These are phyloP conservation scores for Apis dorsata DNA, from an alignment of 1,140 invertebrate species.

Conservation along the genomic window DNA sequence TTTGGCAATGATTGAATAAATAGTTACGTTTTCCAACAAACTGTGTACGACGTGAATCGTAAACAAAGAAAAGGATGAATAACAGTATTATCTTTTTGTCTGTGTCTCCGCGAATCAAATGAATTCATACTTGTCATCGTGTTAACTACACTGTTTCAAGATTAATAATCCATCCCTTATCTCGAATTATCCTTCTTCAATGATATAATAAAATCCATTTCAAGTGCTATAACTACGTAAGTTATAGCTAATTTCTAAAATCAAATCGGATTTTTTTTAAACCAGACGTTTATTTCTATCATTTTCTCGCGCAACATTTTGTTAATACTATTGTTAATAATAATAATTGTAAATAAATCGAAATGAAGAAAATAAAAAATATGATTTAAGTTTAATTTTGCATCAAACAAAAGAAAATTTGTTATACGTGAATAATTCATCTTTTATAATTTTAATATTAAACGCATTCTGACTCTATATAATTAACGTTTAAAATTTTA, in stretches of 20 bases:
- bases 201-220: not conserved
- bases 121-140: not conserved
- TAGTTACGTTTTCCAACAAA: not conserved
- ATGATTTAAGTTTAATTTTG: too few relatives aligned
- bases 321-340: too few relatives aligned
- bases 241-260: not conserved
- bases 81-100: not conserved
- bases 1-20: not conserved
- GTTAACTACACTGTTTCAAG: not conserved
- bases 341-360: too few relatives aligned
- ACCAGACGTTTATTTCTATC: too few relatives aligned
- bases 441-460: too few relatives aligned
- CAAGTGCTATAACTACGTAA: too few relatives aligned
- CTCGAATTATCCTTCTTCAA: not conserved
- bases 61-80: not conserved
- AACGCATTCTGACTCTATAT: too few relatives aligned
- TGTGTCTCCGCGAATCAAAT: not conserved
- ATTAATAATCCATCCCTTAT: slow-evolving; percentile 21
- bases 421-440: too few relatives aligned
- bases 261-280: not conserved
- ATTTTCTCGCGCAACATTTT: too few relatives aligned
- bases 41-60: not conserved
- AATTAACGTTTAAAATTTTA: too few relatives aligned
- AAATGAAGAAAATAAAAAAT: too few relatives aligned
- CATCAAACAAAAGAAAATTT: too few relatives aligned